Conservation (phyloP, 2,888 invertebrate genomes). For the Drosophila recens region DNA sequence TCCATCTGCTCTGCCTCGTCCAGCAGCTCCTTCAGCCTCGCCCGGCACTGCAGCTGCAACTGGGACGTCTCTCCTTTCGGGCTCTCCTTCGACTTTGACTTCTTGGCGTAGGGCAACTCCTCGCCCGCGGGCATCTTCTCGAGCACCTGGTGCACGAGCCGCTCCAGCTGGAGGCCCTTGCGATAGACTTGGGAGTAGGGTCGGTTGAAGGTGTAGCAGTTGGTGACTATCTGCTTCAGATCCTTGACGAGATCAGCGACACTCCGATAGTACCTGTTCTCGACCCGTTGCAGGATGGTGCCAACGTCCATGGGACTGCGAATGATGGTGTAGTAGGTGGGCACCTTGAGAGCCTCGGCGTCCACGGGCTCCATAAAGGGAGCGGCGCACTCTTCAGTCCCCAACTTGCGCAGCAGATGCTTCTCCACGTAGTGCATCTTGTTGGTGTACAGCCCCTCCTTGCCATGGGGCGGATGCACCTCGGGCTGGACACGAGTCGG, state of each 20-base stretch:
- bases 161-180: constrained; percentile 8
- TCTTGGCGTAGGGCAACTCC: too few species aligned
- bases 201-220: constrained; percentile 32
- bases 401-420: too few species aligned
- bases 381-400: too few species aligned
- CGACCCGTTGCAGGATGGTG: constrained; percentile 14
- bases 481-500: constrained; percentile 32
- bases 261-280: constrained; percentile 16
- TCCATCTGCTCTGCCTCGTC: too few species aligned
- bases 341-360: constrained; percentile 2
- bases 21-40: too few species aligned
- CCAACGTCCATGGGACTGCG: constrained; percentile 29
- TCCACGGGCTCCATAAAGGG: constrained; percentile 39
- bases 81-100: too few species aligned
- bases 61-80: too few species aligned
- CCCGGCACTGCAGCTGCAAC: too few species aligned
- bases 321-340: constrained; percentile 21
- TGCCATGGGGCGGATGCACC: constrained; percentile 3
- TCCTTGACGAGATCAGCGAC: constrained; percentile 21
- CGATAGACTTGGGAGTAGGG: background rate
- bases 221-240: constrained; percentile 12
- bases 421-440: too few species aligned
- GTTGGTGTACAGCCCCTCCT: constrained; percentile 12
- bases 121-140: constrained; percentile 1
- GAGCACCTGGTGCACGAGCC: constrained; percentile 6